These are phyloP conservation scores for Elysia crispata DNA, from an alignment of 2,888 invertebrate species.

Conservation along the genomic window DNA sequence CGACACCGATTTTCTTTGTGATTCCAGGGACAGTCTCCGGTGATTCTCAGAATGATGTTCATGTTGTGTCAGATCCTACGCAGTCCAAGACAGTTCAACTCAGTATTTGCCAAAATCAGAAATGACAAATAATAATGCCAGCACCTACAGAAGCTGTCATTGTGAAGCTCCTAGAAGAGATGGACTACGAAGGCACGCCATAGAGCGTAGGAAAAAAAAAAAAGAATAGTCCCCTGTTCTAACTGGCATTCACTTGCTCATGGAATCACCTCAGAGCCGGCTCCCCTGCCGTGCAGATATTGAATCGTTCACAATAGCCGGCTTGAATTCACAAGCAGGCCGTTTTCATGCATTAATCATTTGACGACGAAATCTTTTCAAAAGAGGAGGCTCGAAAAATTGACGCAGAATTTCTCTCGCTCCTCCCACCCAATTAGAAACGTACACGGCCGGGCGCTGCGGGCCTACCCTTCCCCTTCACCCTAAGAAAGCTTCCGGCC, in stretches of 20 bases:
- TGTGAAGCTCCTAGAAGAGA: too few species aligned
- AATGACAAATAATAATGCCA: too few species aligned
- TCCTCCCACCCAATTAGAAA: constrained; percentile 53
- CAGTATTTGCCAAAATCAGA: too few species aligned
- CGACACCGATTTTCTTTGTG: too few species aligned
- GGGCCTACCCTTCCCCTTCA: constrained; percentile 14
- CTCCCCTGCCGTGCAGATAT: constrained; percentile 35
- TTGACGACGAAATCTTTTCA: constrained; percentile 41
- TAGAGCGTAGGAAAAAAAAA: not conserved
- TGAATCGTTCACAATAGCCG: constrained; percentile 22
- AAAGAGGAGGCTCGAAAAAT: constrained; percentile 37
- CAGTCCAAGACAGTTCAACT: too few species aligned
- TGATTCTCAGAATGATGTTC: too few species aligned
- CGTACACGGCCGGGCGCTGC: constrained; percentile 43
- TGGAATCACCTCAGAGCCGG: constrained; percentile 23
- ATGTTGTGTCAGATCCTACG: too few species aligned
- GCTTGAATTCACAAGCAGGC: constrained; percentile 40
- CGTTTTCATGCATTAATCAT: constrained; percentile 47
- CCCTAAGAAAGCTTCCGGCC: not conserved
- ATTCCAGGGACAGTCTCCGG: too few species aligned
- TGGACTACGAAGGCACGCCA: too few species aligned
- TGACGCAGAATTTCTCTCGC: constrained; percentile 48
- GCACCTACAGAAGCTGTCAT: too few species aligned
- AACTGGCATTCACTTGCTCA: constrained; percentile 46
- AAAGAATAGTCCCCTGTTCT: constrained; percentile 7